A percentile compares a stretch with the other conserved stretches of the same genome.
phyloP scores from a whole-genome alignment of 2,113 vertebrate species.

The Ciconia boyciana region DNA sequence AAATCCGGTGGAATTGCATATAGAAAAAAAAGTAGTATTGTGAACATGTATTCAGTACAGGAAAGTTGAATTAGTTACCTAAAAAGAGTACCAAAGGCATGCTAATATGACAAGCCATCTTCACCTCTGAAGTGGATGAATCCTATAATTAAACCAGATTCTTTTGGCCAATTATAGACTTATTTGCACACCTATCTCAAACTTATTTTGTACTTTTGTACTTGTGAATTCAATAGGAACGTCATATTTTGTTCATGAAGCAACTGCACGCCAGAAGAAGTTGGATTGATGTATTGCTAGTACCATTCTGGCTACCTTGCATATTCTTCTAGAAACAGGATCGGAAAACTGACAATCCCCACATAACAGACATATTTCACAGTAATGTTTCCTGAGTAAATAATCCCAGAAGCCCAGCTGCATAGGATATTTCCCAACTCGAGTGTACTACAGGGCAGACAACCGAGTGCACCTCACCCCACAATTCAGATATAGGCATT shows the following conservation, averaged over 20 bases:
- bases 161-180: background rate
- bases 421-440: background rate
- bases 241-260: background rate
- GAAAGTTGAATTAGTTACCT: background rate
- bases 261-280: background rate
- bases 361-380: background rate
- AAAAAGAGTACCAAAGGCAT: background rate
- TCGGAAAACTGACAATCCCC: background rate
- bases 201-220: background rate
- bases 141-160: background rate
- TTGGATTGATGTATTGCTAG: background rate
- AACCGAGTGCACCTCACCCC: background rate
- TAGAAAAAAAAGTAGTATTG: background rate
- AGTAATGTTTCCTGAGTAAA: constrained; percentile 28
- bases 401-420: background rate
- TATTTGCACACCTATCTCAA: background rate
- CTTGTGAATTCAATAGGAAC: background rate
- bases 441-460: background rate
- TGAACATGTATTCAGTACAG: background rate
- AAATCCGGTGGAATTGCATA: background rate
- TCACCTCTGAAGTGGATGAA: background rate
- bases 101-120: background rate
- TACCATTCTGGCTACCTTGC: background rate
- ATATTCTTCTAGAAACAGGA: background rate
- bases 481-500: background rate